phyloP scores from a whole-genome alignment of 2,797 vertebrate species.

The Tamandua tetradactyla region DNA sequence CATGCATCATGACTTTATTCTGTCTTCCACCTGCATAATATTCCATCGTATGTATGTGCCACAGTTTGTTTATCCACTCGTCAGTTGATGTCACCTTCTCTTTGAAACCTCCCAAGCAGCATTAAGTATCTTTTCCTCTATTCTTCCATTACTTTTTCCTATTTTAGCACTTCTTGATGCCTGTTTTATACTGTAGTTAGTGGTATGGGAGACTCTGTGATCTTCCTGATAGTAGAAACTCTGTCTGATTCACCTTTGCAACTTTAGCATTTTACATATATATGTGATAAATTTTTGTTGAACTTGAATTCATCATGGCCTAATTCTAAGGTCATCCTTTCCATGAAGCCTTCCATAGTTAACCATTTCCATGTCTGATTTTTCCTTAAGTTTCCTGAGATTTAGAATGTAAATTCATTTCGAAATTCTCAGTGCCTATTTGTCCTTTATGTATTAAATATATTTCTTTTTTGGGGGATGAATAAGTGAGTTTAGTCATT shows the following conservation, averaged over 20 bases:
- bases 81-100: slow-evolving; percentile 5
- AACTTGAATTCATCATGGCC: neutral
- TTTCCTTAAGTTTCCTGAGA: slow-evolving; percentile 33
- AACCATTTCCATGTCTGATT: slow-evolving; percentile 34
- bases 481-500: neutral
- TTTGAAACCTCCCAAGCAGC: neutral
- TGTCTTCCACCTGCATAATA: too few species aligned
- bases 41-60: too few species aligned
- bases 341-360: slow-evolving; percentile 16
- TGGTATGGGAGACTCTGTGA: neutral
- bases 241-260: slow-evolving; percentile 30
- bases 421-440: slow-evolving; percentile 35
- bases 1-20: too few species aligned
- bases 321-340: neutral
- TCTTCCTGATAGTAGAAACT: neutral
- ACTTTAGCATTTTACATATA: slow-evolving; percentile 3
- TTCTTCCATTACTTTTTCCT: neutral
- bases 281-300: neutral
- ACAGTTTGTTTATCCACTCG: too few species aligned
- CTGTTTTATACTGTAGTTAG: neutral
- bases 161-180: neutral
- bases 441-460: neutral
- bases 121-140: neutral
- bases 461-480: slow-evolving; percentile 19
- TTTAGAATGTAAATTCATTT: slow-evolving; percentile 39